Percentiles rank a stretch among this genome's conserved stretches.
Evolutionary conservation across 2,113 vertebrate species (phyloP).

Genomic region (Lophura nycthemera): DNA sequence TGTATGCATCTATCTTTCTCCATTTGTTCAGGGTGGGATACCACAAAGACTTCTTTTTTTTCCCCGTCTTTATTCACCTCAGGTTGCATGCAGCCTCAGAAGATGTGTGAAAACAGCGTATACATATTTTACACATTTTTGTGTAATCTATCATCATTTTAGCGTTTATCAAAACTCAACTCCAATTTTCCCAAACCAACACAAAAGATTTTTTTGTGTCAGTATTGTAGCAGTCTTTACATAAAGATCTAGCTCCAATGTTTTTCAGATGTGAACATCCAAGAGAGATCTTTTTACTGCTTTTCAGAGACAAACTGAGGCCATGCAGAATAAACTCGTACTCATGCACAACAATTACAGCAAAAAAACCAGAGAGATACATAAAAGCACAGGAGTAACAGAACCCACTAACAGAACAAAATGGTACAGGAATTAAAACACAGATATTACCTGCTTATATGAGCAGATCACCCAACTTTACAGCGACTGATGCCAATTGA

Average conservation of each 20-base stretch:
- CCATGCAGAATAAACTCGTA: not conserved
- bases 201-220: not conserved
- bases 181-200: not conserved
- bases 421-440: not conserved
- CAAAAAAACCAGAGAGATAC: not conserved
- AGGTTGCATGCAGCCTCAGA: too few species aligned
- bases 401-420: not conserved
- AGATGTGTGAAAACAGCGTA: not conserved
- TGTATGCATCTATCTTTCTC: not conserved
- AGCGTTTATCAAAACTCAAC: not conserved
- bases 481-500: rapidly evolving
- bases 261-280: not conserved
- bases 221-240: not conserved
- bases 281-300: rapidly evolving
- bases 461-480: not conserved
- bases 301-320: not conserved
- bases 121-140: not conserved
- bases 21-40: not conserved
- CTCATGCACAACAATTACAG: not conserved
- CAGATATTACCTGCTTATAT: not conserved
- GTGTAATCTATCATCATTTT: rapidly evolving
- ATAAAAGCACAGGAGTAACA: not conserved
- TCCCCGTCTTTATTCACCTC: too few species aligned
- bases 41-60: not conserved
- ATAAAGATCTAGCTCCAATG: not conserved